phyloP scores from a whole-genome alignment of 2,113 vertebrate species.

The Perognathus longimembris region DNA sequence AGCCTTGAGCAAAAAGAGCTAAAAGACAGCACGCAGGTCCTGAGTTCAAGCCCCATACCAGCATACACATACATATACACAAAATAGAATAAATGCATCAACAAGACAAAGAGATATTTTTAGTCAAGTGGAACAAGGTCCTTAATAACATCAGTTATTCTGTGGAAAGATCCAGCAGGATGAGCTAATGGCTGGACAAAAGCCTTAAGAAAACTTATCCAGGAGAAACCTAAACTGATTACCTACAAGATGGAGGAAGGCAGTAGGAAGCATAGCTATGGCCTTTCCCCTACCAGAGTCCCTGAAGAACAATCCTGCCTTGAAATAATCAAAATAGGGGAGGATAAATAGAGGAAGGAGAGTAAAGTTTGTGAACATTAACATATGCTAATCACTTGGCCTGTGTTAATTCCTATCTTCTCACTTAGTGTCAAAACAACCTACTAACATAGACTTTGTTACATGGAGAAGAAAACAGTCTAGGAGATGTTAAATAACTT shows the following conservation, averaged over 20 bases:
- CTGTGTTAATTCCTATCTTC: not conserved
- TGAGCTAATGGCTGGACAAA: not conserved
- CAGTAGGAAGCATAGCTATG: not conserved
- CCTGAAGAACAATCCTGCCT: not conserved
- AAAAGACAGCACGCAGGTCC: no score
- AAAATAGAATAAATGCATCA: not conserved
- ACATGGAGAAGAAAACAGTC: not conserved
- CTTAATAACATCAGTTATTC: not conserved
- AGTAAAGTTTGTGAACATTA: not conserved
- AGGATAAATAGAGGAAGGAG: not conserved
- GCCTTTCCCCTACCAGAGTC: not conserved
- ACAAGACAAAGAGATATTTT: constrained; percentile 4
- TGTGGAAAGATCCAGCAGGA: not conserved
- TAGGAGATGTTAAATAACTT: not conserved
- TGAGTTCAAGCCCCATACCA: no score
- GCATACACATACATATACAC: no score
- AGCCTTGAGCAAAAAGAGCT: no score
- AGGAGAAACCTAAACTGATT: constrained; percentile 15
- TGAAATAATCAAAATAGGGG: not conserved
- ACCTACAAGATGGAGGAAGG: not conserved
- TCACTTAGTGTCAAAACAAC: constrained; percentile 16
- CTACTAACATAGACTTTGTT: not conserved
- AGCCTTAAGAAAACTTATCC: not conserved
- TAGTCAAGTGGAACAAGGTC: not conserved
- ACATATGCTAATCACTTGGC: not conserved